phyloP scores from a whole-genome alignment of 1,140 invertebrate species.

The Anoplophora glabripennis region DNA sequence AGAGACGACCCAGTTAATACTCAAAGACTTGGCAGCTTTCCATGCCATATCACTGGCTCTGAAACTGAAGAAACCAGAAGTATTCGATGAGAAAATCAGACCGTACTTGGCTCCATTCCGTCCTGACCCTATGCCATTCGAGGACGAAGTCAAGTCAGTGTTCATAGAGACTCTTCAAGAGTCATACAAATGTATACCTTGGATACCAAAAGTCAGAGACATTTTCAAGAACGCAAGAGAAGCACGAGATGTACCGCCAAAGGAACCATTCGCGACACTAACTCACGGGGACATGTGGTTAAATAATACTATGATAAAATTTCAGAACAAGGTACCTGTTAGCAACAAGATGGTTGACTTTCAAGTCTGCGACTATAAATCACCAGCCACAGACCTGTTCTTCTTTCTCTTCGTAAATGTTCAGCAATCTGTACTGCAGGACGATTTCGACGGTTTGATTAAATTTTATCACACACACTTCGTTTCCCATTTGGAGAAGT shows the following conservation, averaged over 20 bases:
- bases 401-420: no score
- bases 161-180: background rate
- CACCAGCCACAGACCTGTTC: no score
- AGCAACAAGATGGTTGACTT: no score
- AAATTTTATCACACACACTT: no score
- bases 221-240: background rate
- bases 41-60: slow-evolving; percentile 37
- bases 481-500: no score
- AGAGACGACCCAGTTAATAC: no score
- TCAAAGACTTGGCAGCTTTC: background rate
- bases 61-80: no score
- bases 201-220: background rate
- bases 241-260: background rate
- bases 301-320: slow-evolving; percentile 59
- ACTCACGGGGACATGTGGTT: slow-evolving; percentile 60
- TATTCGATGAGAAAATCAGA: no score
- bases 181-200: background rate
- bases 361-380: no score
- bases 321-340: no score
- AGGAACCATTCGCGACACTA: slow-evolving; percentile 51
- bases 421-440: no score
- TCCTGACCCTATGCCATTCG: background rate
- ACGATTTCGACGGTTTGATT: no score
- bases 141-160: background rate
- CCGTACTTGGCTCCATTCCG: background rate